phyloP scores from a whole-genome alignment of 1,140 invertebrate genomes.

The Xylocopa sonorina region DNA sequence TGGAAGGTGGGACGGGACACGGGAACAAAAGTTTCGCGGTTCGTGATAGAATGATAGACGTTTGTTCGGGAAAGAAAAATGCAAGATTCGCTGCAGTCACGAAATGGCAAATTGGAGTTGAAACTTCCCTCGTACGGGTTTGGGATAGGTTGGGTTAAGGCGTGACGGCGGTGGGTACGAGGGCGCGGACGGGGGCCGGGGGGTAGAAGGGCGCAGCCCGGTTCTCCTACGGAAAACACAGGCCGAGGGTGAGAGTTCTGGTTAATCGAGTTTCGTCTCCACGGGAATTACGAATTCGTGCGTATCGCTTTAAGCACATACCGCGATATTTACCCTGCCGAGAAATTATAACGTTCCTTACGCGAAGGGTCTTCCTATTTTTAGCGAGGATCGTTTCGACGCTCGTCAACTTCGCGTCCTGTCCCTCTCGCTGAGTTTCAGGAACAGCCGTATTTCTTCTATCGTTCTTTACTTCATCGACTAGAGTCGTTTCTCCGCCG shows the following conservation, averaged over 20 bases:
- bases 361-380: neutral
- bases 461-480: neutral
- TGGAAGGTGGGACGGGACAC: constrained; percentile 72
- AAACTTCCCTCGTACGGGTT: constrained; percentile 77
- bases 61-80: constrained; percentile 83
- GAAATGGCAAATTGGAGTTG: constrained; percentile 83
- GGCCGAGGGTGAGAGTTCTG: constrained; percentile 57
- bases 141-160: constrained; percentile 77
- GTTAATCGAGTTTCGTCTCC: constrained; percentile 64
- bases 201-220: constrained; percentile 26
- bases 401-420: neutral
- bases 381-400: neutral
- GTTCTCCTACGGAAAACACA: constrained; percentile 65
- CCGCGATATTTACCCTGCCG: neutral
- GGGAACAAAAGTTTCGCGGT: constrained; percentile 80
- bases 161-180: constrained; percentile 56
- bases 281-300: constrained; percentile 57
- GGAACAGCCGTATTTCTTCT: neutral
- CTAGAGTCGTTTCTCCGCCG: neutral
- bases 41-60: constrained; percentile 83
- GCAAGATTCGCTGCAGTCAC: constrained; percentile 83
- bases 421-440: neutral
- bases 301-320: constrained; percentile 40
- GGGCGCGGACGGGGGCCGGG: constrained; percentile 27
- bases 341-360: constrained; percentile 18